phyloP scores from a whole-genome alignment of 2,797 vertebrate genomes.

The Chanos chanos region DNA sequence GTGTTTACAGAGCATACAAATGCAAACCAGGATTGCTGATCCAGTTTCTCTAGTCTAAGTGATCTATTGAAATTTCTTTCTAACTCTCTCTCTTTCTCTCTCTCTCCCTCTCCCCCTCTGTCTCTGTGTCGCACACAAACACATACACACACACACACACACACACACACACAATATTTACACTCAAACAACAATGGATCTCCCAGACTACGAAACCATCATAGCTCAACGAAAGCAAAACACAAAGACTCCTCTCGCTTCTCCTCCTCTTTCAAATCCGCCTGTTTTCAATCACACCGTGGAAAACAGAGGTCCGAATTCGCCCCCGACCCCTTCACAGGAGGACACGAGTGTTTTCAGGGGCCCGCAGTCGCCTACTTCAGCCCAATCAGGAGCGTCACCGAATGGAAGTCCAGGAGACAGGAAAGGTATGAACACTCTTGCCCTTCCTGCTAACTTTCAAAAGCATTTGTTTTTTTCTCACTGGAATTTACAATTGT shows the following conservation, averaged over 20 bases:
- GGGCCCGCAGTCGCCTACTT: constrained; percentile 32
- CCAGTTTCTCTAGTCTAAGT: too few relatives aligned
- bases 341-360: constrained; percentile 22
- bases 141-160: constrained; percentile 11
- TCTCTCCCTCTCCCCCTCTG: constrained; percentile 16
- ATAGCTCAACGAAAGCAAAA: too few relatives aligned
- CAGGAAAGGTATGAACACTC: constrained; percentile 35
- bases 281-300: too few relatives aligned
- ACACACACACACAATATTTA: constrained; percentile 32
- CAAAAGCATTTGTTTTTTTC: too few relatives aligned
- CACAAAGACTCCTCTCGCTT: too few relatives aligned
- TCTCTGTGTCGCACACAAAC: not conserved
- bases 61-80: too few relatives aligned
- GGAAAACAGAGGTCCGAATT: constrained; percentile 38
- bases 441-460: not conserved
- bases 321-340: constrained; percentile 13
- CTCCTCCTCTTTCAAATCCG: too few relatives aligned
- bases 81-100: too few relatives aligned
- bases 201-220: too few relatives aligned
- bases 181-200: constrained; percentile 66
- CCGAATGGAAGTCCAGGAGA: constrained; percentile 24
- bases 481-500: too few relatives aligned
- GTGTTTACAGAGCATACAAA: too few relatives aligned
- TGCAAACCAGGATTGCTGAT: too few relatives aligned
- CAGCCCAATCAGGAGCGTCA: constrained; percentile 39